Evolutionary conservation across 2,888 invertebrate genomes (phyloP).

Genomic region (Seladonia tumulorum): DNA sequence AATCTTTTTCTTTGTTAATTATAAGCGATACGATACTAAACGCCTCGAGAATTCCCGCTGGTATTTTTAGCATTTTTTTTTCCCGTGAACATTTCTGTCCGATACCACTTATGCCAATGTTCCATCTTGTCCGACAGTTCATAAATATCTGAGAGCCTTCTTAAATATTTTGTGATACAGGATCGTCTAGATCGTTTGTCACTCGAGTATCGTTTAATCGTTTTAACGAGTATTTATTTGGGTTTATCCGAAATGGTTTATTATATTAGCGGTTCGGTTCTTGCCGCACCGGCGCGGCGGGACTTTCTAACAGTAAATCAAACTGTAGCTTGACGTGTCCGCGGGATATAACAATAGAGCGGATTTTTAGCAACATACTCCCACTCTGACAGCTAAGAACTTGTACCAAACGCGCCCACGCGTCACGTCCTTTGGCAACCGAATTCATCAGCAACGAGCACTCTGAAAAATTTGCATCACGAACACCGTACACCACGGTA

Average conservation of each 20-base stretch:
- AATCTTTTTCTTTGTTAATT: neutral
- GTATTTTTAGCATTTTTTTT: neutral
- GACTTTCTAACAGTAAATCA: conserved; percentile 4
- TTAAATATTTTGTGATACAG: neutral
- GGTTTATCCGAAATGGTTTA: neutral
- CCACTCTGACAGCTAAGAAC: conserved; percentile 1
- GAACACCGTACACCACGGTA: neutral
- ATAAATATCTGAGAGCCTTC: too few relatives aligned
- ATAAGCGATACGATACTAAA: neutral
- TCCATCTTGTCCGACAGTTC: too few relatives aligned
- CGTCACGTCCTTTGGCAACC: neutral
- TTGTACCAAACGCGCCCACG: neutral
- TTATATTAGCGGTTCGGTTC: neutral
- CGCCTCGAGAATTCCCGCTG: neutral
- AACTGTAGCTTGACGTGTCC: neutral
- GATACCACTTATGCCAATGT: neutral
- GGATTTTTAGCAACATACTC: conserved; percentile 10
- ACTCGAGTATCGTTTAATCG: neutral
- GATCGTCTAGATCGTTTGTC: neutral
- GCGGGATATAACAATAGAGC: conserved; percentile 4
- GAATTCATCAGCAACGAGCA: neutral
- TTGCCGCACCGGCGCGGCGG: neutral
- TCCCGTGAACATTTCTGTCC: neutral
- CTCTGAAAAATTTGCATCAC: neutral
- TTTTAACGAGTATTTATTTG: neutral